Conservation (phyloP, 2,113 vertebrate species). For the Triplophysa rosa region DNA sequence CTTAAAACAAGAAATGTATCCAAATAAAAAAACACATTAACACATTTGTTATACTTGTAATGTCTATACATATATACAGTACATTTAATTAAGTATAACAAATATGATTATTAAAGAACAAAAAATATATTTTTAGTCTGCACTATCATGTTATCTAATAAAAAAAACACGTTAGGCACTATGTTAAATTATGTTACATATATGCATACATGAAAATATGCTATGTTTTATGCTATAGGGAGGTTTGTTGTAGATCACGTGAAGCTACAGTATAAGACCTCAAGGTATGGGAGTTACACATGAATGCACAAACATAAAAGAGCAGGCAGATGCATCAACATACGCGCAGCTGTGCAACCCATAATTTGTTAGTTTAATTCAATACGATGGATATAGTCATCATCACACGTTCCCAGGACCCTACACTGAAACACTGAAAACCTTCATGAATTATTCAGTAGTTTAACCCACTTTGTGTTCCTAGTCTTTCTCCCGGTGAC, state of each 20-base stretch:
- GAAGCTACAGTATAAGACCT: background rate
- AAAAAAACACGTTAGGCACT: too few relatives aligned
- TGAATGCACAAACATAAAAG: conserved; percentile 10
- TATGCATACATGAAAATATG: too few relatives aligned
- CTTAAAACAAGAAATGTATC: too few relatives aligned
- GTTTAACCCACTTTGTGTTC: conserved; percentile 26
- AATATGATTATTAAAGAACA: too few relatives aligned
- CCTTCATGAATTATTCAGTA: conserved; percentile 38
- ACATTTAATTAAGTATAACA: too few relatives aligned
- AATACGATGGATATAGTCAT: background rate
- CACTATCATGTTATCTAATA: too few relatives aligned
- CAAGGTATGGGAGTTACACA: background rate
- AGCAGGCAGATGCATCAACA: background rate
- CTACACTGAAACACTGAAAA: conserved; percentile 16
- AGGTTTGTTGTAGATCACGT: background rate
- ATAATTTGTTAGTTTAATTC: conserved; percentile 10
- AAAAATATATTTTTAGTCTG: too few relatives aligned
- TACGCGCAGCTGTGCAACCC: background rate
- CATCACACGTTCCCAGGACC: conserved; percentile 20
- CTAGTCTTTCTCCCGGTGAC: conserved; percentile 12
- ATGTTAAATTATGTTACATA: too few relatives aligned
- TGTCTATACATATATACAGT: too few relatives aligned
- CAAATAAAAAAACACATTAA: too few relatives aligned
- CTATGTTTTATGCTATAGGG: too few relatives aligned
- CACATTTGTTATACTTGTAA: too few relatives aligned